A percentile compares a stretch with the other conserved stretches of the same genome.
Conservation (phyloP, 1,140 invertebrate species). For the Brachionus manjavacas region DNA sequence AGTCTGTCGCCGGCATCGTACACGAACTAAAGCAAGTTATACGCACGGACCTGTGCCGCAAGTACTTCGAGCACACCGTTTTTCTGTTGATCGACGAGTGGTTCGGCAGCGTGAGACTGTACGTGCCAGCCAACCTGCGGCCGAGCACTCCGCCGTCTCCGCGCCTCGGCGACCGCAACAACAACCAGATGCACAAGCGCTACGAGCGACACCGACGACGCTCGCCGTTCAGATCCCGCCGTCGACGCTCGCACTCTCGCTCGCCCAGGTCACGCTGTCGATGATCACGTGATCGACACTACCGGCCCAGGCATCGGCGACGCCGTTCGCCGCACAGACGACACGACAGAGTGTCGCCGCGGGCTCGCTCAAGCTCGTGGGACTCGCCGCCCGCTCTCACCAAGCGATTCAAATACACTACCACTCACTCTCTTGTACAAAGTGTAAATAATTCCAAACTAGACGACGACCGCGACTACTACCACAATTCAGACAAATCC, state of each 20-base stretch:
- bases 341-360: neutral
- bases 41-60: slow-evolving; percentile 82
- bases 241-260: neutral
- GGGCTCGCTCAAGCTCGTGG: neutral
- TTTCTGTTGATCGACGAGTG: slow-evolving; percentile 64
- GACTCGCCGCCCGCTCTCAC: neutral
- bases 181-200: slow-evolving; percentile 14
- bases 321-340: neutral
- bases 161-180: slow-evolving; percentile 55
- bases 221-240: neutral
- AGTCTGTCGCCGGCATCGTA: slow-evolving; percentile 59
- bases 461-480: too few relatives aligned
- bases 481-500: too few relatives aligned
- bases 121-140: too few relatives aligned
- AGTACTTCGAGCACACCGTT: slow-evolving; percentile 84
- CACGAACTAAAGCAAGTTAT: slow-evolving; percentile 79
- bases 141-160: neutral
- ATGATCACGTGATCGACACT: neutral
- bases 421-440: too few relatives aligned
- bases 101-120: slow-evolving; percentile 47
- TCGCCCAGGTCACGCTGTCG: neutral
- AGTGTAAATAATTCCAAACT: neutral
- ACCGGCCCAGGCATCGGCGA: neutral
- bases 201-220: slow-evolving; percentile 43
- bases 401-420: neutral